phyloP scores from a whole-genome alignment of 2,888 invertebrate species.

The Macaria liturata region DNA sequence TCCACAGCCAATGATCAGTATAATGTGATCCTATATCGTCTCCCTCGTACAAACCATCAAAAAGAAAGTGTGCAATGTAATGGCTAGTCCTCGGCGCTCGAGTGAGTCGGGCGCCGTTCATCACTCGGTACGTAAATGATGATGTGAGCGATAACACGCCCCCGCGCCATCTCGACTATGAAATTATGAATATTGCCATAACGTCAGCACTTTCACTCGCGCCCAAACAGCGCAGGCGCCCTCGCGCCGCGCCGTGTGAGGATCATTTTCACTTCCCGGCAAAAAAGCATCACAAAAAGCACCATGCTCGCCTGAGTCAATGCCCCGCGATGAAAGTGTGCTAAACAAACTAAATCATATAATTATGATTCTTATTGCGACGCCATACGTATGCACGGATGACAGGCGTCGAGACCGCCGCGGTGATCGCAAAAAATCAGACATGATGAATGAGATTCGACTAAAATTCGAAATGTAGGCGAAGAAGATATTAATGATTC shows the following conservation, averaged over 20 bases:
- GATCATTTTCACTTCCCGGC: conserved; percentile 61
- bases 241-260: conserved; percentile 27
- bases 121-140: conserved; percentile 4
- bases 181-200: conserved; percentile 24
- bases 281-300: conserved; percentile 51
- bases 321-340: conserved; percentile 60
- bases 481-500: conserved; percentile 35
- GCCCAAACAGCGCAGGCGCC: conserved; percentile 31
- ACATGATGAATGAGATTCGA: conserved; percentile 54
- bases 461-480: conserved; percentile 11
- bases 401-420: conserved; percentile 10
- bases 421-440: conserved; percentile 45
- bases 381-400: conserved; percentile 27
- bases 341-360: conserved; percentile 38
- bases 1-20: too few species aligned
- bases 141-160: conserved; percentile 8
- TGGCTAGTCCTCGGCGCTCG: too few species aligned
- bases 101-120: background rate
- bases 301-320: conserved; percentile 55
- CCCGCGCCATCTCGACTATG: conserved; percentile 19
- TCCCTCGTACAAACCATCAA: too few species aligned
- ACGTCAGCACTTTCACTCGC: conserved; percentile 42
- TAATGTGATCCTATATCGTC: too few species aligned
- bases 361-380: conserved; percentile 46
- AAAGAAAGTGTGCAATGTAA: too few species aligned